These are phyloP conservation scores for Dasyprocta punctata DNA, from an alignment of 2,113 vertebrate species.

Conservation along the genomic window DNA sequence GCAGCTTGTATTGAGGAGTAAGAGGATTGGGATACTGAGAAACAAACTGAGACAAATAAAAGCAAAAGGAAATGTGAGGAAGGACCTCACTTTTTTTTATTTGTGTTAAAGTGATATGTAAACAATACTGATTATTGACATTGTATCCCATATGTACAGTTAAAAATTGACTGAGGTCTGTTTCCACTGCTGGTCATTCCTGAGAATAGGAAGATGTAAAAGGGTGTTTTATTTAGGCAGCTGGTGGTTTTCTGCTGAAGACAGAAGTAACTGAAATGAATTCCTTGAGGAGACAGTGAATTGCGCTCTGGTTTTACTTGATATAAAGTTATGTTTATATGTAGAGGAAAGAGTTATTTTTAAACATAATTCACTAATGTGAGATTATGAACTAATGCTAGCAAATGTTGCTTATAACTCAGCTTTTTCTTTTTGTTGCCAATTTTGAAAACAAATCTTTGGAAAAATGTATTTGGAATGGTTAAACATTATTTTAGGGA, in stretches of 20 bases:
- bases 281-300: not conserved
- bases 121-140: not conserved
- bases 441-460: not conserved
- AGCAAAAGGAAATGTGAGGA: not conserved
- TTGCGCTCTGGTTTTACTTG: not conserved
- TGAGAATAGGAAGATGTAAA: not conserved
- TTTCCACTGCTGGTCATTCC: not conserved
- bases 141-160: not conserved
- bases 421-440: slow-evolving; percentile 45
- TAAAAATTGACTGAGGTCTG: not conserved
- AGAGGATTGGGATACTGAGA: not conserved
- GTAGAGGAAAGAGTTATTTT: slow-evolving; percentile 4
- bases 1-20: not conserved
- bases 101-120: not conserved
- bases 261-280: not conserved
- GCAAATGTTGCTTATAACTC: not conserved
- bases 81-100: not conserved
- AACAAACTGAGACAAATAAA: not conserved
- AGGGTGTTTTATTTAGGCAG: not conserved
- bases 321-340: not conserved
- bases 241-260: not conserved
- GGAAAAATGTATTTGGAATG: not conserved
- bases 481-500: slow-evolving; percentile 32
- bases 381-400: not conserved
- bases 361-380: not conserved